Base-by-base conservation (phyloP, 2,888 invertebrate species). In the Magallana nippona region DNA sequence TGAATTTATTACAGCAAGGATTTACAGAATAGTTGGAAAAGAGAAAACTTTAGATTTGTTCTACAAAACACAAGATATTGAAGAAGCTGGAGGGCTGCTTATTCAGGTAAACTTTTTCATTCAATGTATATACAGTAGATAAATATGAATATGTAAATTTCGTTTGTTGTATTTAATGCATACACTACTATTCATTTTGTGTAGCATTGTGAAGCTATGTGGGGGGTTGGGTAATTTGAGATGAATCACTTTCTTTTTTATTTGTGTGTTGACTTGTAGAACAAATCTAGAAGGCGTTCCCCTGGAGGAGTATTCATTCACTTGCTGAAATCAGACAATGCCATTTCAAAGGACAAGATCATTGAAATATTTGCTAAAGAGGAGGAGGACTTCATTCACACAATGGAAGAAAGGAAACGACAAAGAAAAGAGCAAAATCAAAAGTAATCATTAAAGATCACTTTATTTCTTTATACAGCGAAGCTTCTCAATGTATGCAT, bases 241-340 rank as follows among this genome's bases (percentile, higher is more conserved):
- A 5, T 44, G 3, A 44, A 44, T 44, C 44, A 44, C 8, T 8
- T 44, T 44, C 44, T 44, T 44, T 44, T 8, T 8, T 44, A 44
- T 44, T 44, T 3, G 44, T 44, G 1, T 27, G 27, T 27, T 27
- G 44, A 44, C 44, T 44, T 44, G 5, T 8, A 94, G 96, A 97
- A 79, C 13, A 71, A 71, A 71, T 96, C 95, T 10, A 95, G 98
- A 82, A 96, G 98, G 82, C 95, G 98, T 87, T 98, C 98, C 8
- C 96, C 98, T 0, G 98, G 98, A 15, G 98, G 98, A 32, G 96
- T 98, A 78, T 98, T 96, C 94, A 95, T 98, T 77, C 97, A 96
- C 93, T 95, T 98, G n/a, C 94, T 98, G 82, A 93, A 93, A 86
- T 88, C 85, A 63, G 91, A 92, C 71, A 83, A 86, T 19, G 87